Evolutionary conservation across 2,888 invertebrate genomes (phyloP).

Genomic region (Andricus quercusramuli): DNA sequence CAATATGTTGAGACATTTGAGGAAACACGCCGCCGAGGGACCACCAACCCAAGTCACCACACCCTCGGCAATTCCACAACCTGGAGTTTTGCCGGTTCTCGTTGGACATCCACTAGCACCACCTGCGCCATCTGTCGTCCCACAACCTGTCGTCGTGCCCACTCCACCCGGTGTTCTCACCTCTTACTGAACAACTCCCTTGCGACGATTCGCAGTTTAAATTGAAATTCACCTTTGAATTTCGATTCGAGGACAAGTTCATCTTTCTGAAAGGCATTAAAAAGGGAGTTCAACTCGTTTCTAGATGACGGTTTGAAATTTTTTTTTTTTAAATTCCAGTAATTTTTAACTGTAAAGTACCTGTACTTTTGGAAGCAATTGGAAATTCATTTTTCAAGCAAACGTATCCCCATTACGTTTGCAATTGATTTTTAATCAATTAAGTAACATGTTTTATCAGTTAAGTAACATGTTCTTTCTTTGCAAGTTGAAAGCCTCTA

Average conservation of each 20-base stretch:
- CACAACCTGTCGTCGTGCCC: constrained; percentile 81
- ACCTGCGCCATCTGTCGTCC: constrained; percentile 74
- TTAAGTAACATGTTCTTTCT: not conserved
- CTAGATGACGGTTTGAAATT: not conserved
- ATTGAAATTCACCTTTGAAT: not conserved
- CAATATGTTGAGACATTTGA: constrained; percentile 87
- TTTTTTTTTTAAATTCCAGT: not conserved
- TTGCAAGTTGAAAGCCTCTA: not conserved
- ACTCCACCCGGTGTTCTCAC: constrained; percentile 81
- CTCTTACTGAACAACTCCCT: constrained; percentile 75
- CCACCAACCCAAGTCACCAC: constrained; percentile 75
- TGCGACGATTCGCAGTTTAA: not conserved
- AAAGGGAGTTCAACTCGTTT: no score
- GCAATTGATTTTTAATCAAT: not conserved
- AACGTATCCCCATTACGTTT: not conserved
- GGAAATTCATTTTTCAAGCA: not conserved
- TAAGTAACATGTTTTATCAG: no score
- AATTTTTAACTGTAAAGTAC: not conserved
- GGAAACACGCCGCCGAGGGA: constrained; percentile 84
- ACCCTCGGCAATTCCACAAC: constrained; percentile 73
- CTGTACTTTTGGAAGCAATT: no score
- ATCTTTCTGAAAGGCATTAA: not conserved
- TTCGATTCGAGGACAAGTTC: not conserved
- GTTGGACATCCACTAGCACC: constrained; percentile 75
- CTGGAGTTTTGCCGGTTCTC: constrained; percentile 73